Conservation (phyloP, 2,888 invertebrate genomes). For the Lasius platythorax region DNA sequence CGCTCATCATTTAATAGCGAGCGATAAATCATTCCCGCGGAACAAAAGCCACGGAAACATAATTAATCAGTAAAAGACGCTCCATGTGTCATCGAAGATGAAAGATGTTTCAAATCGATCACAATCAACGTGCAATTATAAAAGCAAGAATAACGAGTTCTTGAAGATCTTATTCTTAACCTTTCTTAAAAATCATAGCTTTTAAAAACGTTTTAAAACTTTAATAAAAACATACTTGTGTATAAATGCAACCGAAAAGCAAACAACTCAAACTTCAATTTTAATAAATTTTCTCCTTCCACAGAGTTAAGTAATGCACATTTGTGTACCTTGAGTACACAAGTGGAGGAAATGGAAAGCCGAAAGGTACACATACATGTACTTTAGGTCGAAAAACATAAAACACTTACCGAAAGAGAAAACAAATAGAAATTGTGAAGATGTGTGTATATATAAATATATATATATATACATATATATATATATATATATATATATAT, state of each 20-base stretch:
- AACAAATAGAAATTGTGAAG: slow-evolving; percentile 34
- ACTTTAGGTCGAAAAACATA: neutral
- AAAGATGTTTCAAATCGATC: slow-evolving; percentile 43
- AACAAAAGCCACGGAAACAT: slow-evolving; percentile 40
- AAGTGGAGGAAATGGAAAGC: slow-evolving; percentile 33
- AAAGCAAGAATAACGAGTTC: slow-evolving; percentile 5
- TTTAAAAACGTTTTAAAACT: neutral
- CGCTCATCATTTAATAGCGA: slow-evolving; percentile 40
- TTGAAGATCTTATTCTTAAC: neutral
- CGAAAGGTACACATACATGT: slow-evolving; percentile 20
- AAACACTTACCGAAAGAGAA: slow-evolving; percentile 46
- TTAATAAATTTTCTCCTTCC: slow-evolving; percentile 36
- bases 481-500: no score
- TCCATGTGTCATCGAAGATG: slow-evolving; percentile 35
- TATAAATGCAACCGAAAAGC: neutral
- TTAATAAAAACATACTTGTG: neutral
- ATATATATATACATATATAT: no score
- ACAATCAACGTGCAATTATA: slow-evolving; percentile 21
- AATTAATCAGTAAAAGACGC: slow-evolving; percentile 50
- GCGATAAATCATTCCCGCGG: slow-evolving; percentile 32
- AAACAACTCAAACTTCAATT: slow-evolving; percentile 22
- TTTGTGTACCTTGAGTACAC: slow-evolving; percentile 18
- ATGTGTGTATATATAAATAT: neutral
- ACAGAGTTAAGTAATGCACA: slow-evolving; percentile 15
- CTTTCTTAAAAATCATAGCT: slow-evolving; percentile 21